A percentile compares a stretch with the other conserved stretches of the same genome.
phyloP scores from a whole-genome alignment of 2,888 invertebrate species.

The Polyommatus icarus region DNA sequence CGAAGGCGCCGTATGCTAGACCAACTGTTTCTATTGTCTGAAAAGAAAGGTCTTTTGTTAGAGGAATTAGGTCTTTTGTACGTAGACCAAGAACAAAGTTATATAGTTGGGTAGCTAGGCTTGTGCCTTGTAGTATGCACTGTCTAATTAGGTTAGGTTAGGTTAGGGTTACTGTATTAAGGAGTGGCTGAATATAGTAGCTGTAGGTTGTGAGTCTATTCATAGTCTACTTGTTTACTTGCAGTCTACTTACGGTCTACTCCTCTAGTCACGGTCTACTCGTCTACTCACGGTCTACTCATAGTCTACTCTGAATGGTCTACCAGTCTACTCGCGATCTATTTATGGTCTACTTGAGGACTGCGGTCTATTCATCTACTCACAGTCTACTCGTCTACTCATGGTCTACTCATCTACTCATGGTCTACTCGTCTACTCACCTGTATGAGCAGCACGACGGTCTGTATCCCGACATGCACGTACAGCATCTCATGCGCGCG shows the following conservation, averaged over 20 bases:
- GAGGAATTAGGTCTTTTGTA: too few relatives aligned
- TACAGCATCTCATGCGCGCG: constrained; percentile 88
- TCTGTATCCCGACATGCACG: constrained; percentile 89
- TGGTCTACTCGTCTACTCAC: constrained; percentile 48
- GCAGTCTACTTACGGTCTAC: not conserved
- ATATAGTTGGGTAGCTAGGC: too few relatives aligned
- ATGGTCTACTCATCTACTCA: not conserved
- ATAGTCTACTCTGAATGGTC: constrained; percentile 2
- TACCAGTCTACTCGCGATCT: not conserved
- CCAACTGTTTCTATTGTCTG: constrained; percentile 79
- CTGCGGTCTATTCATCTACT: not conserved
- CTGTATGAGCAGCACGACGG: constrained; percentile 87
- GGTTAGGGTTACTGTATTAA: too few relatives aligned
- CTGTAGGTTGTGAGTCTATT: too few relatives aligned
- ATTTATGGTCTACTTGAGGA: too few relatives aligned
- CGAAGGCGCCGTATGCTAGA: constrained; percentile 82
- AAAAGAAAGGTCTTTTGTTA: constrained; percentile 35
- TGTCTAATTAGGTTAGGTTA: too few relatives aligned
- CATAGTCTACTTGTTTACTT: not conserved
- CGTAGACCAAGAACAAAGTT: too few relatives aligned
- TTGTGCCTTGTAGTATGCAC: too few relatives aligned
- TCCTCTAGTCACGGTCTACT: too few relatives aligned
- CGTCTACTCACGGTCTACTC: not conserved
- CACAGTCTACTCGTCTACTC: not conserved
- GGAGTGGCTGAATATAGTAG: too few relatives aligned